phyloP scores from a whole-genome alignment of 2,888 invertebrate species.

The Patella ulyssiponensis region DNA sequence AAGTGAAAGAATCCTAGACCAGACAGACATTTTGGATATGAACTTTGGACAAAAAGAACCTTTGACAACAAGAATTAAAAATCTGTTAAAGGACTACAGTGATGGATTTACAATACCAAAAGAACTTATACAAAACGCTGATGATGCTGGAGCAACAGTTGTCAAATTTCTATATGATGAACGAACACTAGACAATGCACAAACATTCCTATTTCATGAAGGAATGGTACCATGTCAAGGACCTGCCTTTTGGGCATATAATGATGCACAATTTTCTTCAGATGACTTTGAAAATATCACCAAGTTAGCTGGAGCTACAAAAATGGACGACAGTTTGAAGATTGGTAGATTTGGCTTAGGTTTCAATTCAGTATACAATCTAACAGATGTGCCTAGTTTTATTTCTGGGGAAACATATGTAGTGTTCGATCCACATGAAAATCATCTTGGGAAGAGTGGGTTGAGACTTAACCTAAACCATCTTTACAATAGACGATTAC shows the following conservation, averaged over 20 bases:
- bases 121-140: constrained; percentile 6
- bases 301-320: constrained; percentile 65
- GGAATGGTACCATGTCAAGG: constrained; percentile 66
- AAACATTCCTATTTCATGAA: constrained; percentile 54
- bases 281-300: constrained; percentile 66
- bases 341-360: constrained; percentile 68
- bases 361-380: constrained; percentile 67
- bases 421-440: constrained; percentile 68
- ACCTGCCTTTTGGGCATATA: constrained; percentile 68
- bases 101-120: constrained; percentile 63
- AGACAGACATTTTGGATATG: constrained; percentile 10
- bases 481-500: not conserved
- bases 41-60: constrained; percentile 61
- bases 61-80: constrained; percentile 53
- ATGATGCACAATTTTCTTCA: constrained; percentile 63
- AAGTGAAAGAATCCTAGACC: constrained; percentile 5
- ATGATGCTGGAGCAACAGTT: constrained; percentile 39
- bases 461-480: constrained; percentile 40
- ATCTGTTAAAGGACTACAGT: constrained; percentile 57
- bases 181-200: constrained; percentile 49
- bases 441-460: constrained; percentile 51
- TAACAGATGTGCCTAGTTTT: constrained; percentile 68
- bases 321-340: constrained; percentile 57
- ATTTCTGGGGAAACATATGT: constrained; percentile 61
- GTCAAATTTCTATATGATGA: constrained; percentile 62